Evolutionary conservation across 2,797 vertebrate species (phyloP).

Genomic region (Anas acuta): DNA sequence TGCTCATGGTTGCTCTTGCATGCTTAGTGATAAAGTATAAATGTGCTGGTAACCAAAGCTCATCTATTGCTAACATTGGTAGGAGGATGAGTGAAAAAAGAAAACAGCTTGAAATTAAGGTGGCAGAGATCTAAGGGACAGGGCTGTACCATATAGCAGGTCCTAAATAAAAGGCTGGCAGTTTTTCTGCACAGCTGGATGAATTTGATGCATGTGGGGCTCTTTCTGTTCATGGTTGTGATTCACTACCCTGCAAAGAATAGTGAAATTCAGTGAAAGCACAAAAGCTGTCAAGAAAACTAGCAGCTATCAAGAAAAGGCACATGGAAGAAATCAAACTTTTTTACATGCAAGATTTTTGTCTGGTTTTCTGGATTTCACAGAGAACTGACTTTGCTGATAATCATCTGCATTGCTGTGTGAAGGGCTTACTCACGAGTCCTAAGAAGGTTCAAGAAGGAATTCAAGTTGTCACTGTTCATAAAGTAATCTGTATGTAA

Average conservation of each 20-base stretch:
- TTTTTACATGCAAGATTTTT: not conserved
- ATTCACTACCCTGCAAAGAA: not conserved
- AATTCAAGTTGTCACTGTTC: not conserved
- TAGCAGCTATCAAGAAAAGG: not conserved
- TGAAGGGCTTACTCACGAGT: not conserved
- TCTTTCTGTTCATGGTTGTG: not conserved
- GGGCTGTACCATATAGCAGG: not conserved
- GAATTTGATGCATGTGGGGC: not conserved
- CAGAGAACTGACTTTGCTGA: not conserved
- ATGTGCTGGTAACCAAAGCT: not conserved
- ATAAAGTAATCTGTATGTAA: not conserved
- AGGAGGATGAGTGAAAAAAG: not conserved
- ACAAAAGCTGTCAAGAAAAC: not conserved
- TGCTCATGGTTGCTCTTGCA: not conserved
- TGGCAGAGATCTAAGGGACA: not conserved
- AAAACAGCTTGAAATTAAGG: not conserved
- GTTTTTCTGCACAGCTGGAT: not conserved
- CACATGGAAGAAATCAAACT: not conserved
- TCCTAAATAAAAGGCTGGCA: not conserved
- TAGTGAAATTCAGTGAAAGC: not conserved
- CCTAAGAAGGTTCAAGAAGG: not conserved
- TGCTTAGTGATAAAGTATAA: not conserved
- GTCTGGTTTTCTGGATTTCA: not conserved
- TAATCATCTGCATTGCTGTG: not conserved
- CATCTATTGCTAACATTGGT: not conserved